phyloP scores from a whole-genome alignment of 2,888 invertebrate species.

The Lithosia quadra region DNA sequence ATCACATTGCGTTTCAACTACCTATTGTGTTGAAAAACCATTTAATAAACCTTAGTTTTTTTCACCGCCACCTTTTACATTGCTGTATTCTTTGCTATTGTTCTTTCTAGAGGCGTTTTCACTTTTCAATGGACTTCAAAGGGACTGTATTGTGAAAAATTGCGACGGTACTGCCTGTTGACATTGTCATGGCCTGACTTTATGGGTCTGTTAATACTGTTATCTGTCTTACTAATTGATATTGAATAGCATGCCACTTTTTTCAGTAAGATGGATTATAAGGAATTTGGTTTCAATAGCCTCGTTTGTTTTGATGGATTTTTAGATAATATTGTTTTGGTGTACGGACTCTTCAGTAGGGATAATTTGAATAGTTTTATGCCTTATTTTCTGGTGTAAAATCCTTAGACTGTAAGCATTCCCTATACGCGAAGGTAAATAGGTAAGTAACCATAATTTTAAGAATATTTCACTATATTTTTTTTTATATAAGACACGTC shows the following conservation, averaged over 20 bases:
- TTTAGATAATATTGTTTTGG: slow-evolving; percentile 29
- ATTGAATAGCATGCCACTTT: slow-evolving; percentile 63
- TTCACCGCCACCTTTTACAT: slow-evolving; percentile 50
- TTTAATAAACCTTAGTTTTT: slow-evolving; percentile 54
- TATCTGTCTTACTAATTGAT: slow-evolving; percentile 76
- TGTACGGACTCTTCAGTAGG: neutral
- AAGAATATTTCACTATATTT: no score
- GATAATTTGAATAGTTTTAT: neutral
- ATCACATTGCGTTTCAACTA: slow-evolving; percentile 47
- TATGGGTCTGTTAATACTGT: slow-evolving; percentile 63
- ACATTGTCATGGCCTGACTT: slow-evolving; percentile 54
- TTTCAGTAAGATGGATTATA: slow-evolving; percentile 52
- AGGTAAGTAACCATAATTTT: no score
- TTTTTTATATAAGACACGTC: no score
- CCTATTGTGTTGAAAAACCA: slow-evolving; percentile 55
- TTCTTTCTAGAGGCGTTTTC: slow-evolving; percentile 48
- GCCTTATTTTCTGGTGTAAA: no score
- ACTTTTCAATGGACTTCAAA: slow-evolving; percentile 43
- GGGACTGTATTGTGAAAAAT: slow-evolving; percentile 42
- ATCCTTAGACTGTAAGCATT: no score
- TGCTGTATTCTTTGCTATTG: slow-evolving; percentile 53
- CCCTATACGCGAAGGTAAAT: no score
- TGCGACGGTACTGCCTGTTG: slow-evolving; percentile 30
- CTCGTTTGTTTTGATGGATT: slow-evolving; percentile 27
- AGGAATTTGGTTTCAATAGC: slow-evolving; percentile 15